Evolutionary conservation across 2,113 vertebrate genomes (phyloP).

Genomic region (Odontophorus gujanensis): DNA sequence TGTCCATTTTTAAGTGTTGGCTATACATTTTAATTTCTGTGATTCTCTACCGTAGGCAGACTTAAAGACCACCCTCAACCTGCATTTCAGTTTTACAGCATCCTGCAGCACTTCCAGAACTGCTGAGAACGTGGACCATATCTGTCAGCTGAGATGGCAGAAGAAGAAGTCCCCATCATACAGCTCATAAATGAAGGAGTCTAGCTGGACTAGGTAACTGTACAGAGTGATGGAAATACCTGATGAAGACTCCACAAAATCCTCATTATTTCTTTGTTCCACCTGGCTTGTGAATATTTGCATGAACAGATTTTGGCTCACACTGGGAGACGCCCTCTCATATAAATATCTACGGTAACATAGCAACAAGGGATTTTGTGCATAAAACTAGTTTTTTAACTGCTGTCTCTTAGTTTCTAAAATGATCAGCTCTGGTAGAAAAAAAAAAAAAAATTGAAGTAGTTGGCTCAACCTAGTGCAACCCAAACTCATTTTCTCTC

Average conservation of each 20-base stretch:
- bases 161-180: not conserved
- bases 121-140: not conserved
- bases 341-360: constrained; percentile 13
- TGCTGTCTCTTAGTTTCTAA: constrained; percentile 5
- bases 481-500: not conserved
- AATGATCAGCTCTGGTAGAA: not conserved
- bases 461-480: not conserved
- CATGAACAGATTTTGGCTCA: not conserved
- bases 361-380: constrained; percentile 5
- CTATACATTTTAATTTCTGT: not conserved
- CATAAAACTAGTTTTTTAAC: not conserved
- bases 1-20: not conserved
- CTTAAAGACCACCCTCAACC: not conserved
- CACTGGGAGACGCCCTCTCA: not conserved
- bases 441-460: not conserved
- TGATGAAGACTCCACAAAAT: not conserved
- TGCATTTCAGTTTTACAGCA: not conserved
- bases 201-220: not conserved
- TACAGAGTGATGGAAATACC: not conserved
- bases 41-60: not conserved
- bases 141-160: not conserved
- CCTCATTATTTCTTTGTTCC: not conserved
- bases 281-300: not conserved
- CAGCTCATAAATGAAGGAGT: not conserved
- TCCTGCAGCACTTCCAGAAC: not conserved